These are phyloP conservation scores for Drosophila macrospina DNA, from an alignment of 2,888 invertebrate species.

Conservation along the genomic window DNA sequence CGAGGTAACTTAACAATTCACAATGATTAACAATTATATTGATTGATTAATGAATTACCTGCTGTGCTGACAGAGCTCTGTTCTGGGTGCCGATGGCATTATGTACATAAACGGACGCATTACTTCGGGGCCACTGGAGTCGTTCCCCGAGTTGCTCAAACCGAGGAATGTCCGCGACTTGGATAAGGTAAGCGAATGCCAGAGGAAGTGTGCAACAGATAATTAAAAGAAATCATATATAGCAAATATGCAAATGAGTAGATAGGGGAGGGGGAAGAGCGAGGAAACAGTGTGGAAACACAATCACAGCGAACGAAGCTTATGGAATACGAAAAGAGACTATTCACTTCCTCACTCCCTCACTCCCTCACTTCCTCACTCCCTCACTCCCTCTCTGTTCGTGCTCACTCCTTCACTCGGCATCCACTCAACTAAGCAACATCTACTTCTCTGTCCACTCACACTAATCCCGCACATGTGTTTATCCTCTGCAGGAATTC, in stretches of 20 bases:
- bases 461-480: conserved; percentile 25
- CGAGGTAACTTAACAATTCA: conserved; percentile 71
- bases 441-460: neutral
- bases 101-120: conserved; percentile 85
- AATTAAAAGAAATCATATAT: neutral
- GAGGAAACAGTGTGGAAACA: neutral
- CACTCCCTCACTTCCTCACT: neutral
- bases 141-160: conserved; percentile 82
- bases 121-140: conserved; percentile 85
- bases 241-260: neutral
- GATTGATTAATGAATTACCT: conserved; percentile 23
- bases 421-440: neutral
- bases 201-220: neutral
- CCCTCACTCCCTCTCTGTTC: too few relatives aligned
- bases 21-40: conserved; percentile 25
- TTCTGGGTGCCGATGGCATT: conserved; percentile 84
- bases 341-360: neutral
- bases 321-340: conserved; percentile 2
- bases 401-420: too few relatives aligned
- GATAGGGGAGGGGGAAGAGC: neutral
- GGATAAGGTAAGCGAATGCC: conserved; percentile 80
- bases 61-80: conserved; percentile 76
- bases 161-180: conserved; percentile 83
- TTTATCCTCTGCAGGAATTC: conserved; percentile 81
- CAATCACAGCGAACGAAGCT: conserved; percentile 17